Evolutionary conservation across 2,797 vertebrate genomes (phyloP).

Genomic region (Gallinago stenura): DNA sequence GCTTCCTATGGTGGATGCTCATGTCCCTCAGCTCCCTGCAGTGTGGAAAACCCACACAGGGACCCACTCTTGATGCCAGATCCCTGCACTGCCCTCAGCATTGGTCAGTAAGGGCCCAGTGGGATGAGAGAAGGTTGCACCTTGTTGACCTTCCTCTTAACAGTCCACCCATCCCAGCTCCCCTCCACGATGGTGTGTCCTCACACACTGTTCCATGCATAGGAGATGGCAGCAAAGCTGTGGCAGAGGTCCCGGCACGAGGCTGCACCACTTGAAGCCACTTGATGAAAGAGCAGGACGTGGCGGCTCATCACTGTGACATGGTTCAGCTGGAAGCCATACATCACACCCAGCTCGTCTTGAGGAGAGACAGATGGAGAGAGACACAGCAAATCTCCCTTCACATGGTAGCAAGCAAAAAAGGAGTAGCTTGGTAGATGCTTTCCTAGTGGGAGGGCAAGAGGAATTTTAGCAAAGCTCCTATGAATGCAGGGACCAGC

Average conservation of each 20-base stretch:
- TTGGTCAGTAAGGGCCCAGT: rapidly evolving
- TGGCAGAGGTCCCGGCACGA: not conserved
- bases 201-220: rapidly evolving
- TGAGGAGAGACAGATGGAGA: not conserved
- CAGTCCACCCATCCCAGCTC: not conserved
- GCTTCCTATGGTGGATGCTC: not conserved
- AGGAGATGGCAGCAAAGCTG: not conserved
- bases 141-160: not conserved
- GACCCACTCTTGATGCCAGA: not conserved
- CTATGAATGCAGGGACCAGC: rapidly evolving
- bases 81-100: rapidly evolving
- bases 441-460: not conserved
- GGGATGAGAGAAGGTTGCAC: not conserved
- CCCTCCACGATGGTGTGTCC: rapidly evolving
- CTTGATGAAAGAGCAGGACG: not conserved
- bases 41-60: rapidly evolving
- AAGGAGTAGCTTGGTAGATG: not conserved
- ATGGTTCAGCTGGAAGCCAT: not conserved
- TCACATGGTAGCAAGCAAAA: rapidly evolving
- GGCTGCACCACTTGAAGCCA: not conserved
- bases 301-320: rapidly evolving
- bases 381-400: not conserved
- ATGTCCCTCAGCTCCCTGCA: not conserved
- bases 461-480: not conserved
- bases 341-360: rapidly evolving